Evolutionary conservation across 1,140 invertebrate genomes (phyloP), one percentile per base, ranked within the genome.

Genomic region (Amyelois transitella): DNA sequence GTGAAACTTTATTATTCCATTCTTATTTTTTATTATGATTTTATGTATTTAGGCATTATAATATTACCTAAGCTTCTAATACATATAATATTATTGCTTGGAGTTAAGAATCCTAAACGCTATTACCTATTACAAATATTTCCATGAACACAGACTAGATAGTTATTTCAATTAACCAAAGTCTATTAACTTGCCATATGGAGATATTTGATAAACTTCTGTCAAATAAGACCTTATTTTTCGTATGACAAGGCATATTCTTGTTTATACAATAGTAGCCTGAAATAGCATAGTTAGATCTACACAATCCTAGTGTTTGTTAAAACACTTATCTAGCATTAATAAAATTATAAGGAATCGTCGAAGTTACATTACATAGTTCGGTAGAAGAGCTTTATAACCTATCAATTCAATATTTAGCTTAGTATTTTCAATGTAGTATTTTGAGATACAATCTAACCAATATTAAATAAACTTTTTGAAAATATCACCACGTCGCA

Each of bases 401-500:
- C 17, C 32, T 14, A 38, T 38, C n/a, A 38, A 38, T 14, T 38
- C n/a, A 38, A 8, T 38, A n/a, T 14, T 38, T 38, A 38, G 32
- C 32, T 38, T 28, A 28, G 25, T 28, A 28, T 28, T 28, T 38
- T 14, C 32, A 14, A 14, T 14, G 6, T 14, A 38, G 32, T 38
- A 38, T 38, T n/a, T 38, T 38, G 32, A 38, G 17, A 14, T 38
- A 38, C 32, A 14, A 5, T 2, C 32, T 38, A 38, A 38, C 32
- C 12, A 38, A 38, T 38, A 38, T 14, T 14, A 2, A 38, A 38
- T 38, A 38, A 38, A 38, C 32, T 14, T 38, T 38, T 48, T 21
- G 1, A 48, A 58, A 54, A 59, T 69, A 69, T 65, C 62, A 69
- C 66, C 51, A 51, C 48, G 20, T 60, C 24, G 60, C 64, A 69